These are phyloP conservation scores for Resseliella maxima DNA, from an alignment of 2,888 invertebrate species.

Conservation along the genomic window DNA sequence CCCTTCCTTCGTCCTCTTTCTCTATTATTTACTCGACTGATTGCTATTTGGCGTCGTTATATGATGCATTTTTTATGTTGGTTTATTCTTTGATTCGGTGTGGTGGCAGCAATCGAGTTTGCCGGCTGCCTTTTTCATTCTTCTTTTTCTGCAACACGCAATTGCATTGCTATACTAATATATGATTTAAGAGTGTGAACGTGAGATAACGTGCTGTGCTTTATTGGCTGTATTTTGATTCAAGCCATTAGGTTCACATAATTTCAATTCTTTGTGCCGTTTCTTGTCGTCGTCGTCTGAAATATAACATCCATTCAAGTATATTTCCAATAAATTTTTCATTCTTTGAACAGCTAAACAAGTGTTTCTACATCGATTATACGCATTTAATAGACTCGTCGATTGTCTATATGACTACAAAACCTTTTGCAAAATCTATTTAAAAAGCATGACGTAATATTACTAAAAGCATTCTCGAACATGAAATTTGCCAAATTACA, in stretches of 20 bases:
- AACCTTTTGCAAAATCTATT: too few relatives aligned
- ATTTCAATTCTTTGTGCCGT: neutral
- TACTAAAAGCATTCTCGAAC: neutral
- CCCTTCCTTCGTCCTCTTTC: neutral
- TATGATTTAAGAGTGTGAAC: constrained; percentile 48
- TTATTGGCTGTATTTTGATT: constrained; percentile 44
- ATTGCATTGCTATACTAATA: neutral
- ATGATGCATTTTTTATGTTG: constrained; percentile 37
- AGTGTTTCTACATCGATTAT: constrained; percentile 30
- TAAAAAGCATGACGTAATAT: neutral
- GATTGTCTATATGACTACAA: neutral
- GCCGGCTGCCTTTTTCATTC: neutral
- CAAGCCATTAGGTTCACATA: constrained; percentile 42
- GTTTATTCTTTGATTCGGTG: neutral
- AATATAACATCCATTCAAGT: neutral
- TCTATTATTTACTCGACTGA: constrained; percentile 7
- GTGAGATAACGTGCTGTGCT: constrained; percentile 40
- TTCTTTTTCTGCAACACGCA: neutral
- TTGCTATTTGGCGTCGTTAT: constrained; percentile 33
- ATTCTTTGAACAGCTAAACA: constrained; percentile 6
- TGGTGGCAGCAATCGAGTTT: neutral
- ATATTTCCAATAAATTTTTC: constrained; percentile 17
- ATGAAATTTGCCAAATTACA: neutral
- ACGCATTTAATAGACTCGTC: constrained; percentile 14
- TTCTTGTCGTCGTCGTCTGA: neutral